Percentiles rank a stretch among this genome's conserved stretches.
Evolutionary conservation across 2,888 invertebrate species (phyloP).

Genomic region (Clostera curtula): DNA sequence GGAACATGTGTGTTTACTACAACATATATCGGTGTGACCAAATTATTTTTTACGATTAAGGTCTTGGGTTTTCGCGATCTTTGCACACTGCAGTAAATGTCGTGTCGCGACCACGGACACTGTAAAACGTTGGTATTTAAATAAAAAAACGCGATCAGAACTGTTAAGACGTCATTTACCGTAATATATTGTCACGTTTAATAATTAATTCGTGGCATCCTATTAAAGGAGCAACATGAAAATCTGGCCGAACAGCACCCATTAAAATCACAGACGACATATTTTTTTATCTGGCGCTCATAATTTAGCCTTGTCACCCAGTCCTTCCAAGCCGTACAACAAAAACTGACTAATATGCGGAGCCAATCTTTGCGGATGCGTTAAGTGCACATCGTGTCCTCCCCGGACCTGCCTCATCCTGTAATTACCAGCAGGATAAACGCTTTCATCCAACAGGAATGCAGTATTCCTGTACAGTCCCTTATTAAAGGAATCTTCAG

Average conservation of each 20-base stretch:
- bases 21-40: too few relatives aligned
- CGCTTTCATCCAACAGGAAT: slow-evolving; percentile 38
- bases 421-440: slow-evolving; percentile 30
- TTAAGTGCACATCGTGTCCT: slow-evolving; percentile 75
- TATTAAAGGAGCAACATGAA: too few relatives aligned
- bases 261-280: not conserved
- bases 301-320: slow-evolving; percentile 43
- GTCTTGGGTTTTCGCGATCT: too few relatives aligned
- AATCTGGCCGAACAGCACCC: not conserved
- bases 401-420: slow-evolving; percentile 57
- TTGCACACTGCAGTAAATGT: too few relatives aligned
- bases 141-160: too few relatives aligned
- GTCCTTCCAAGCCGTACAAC: slow-evolving; percentile 31
- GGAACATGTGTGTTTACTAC: too few relatives aligned
- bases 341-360: slow-evolving; percentile 51
- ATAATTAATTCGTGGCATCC: too few relatives aligned
- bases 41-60: too few relatives aligned
- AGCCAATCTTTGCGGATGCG: slow-evolving; percentile 68
- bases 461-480: slow-evolving; percentile 28
- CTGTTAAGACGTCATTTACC: too few relatives aligned
- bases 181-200: too few relatives aligned
- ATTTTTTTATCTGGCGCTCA: slow-evolving; percentile 14
- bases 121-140: too few relatives aligned
- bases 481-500: slow-evolving; percentile 26
- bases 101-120: too few relatives aligned